These are phyloP conservation scores for Arrhopalites spinosus DNA, from an alignment of 2,888 invertebrate genomes.

Conservation along the genomic window DNA sequence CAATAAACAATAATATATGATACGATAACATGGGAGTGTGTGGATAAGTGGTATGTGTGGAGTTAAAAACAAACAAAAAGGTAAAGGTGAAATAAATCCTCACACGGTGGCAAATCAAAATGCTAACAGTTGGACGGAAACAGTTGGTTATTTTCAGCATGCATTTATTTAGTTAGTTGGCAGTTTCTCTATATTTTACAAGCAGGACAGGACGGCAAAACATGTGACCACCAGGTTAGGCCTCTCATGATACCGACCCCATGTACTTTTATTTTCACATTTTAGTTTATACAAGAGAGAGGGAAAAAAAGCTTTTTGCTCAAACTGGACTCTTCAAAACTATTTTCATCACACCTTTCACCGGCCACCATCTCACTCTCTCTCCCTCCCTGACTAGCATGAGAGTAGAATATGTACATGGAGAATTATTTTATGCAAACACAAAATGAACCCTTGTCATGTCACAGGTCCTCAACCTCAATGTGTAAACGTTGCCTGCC, in stretches of 20 bases:
- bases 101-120: conserved; percentile 38
- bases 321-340: neutral
- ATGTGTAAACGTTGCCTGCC: neutral
- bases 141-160: conserved; percentile 49
- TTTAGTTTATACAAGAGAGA: neutral
- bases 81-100: conserved; percentile 43
- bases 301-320: neutral
- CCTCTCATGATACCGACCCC: conserved; percentile 7
- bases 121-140: conserved; percentile 45
- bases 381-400: neutral
- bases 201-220: conserved; percentile 12
- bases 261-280: too few relatives aligned
- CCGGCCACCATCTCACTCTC: neutral
- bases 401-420: neutral
- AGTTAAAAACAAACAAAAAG: conserved; percentile 9
- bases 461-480: conserved; percentile 3
- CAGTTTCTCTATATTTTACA: neutral
- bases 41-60: neutral
- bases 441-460: neutral
- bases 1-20: neutral
- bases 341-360: conserved; percentile 23
- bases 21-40: neutral
- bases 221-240: conserved; percentile 31
- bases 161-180: conserved; percentile 1
- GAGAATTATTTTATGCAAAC: neutral